Evolutionary conservation across 2,888 invertebrate species (phyloP).

Genomic region (Barypeithes pellucidus): DNA sequence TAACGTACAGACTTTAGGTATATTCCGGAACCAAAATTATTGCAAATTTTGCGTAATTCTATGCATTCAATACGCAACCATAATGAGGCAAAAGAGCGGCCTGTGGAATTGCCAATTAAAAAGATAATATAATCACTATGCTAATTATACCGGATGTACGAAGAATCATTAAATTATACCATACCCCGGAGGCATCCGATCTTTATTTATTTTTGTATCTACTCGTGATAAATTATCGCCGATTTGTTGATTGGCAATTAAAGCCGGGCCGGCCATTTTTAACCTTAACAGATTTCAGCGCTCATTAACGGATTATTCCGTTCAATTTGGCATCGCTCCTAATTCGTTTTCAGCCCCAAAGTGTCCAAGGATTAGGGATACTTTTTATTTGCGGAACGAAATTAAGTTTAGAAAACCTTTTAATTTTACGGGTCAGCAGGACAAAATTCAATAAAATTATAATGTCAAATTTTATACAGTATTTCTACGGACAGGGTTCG

Average conservation of each 20-base stretch:
- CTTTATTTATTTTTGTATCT: constrained; percentile 3
- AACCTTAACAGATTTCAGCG: constrained; percentile 36
- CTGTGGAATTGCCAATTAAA: too few relatives aligned
- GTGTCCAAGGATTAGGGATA: constrained; percentile 41
- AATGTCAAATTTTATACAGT: constrained; percentile 3
- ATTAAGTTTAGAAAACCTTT: constrained; percentile 34
- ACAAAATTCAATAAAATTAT: constrained; percentile 31
- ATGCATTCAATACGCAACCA: too few relatives aligned
- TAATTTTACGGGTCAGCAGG: constrained; percentile 24
- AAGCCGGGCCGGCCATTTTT: constrained; percentile 27
- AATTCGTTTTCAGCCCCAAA: constrained; percentile 35
- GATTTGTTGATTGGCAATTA: constrained; percentile 14
- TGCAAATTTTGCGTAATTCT: too few relatives aligned
- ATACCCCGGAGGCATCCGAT: too few relatives aligned
- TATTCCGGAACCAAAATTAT: too few relatives aligned
- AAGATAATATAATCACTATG: too few relatives aligned
- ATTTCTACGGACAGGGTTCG: too few relatives aligned
- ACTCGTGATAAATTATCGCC: constrained; percentile 3
- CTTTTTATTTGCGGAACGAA: constrained; percentile 38
- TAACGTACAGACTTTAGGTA: too few relatives aligned
- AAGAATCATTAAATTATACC: too few relatives aligned
- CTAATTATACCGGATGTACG: too few relatives aligned
- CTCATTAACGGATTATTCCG: constrained; percentile 45
- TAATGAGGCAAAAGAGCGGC: too few relatives aligned
- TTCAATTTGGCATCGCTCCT: constrained; percentile 35